Base-by-base conservation (phyloP, 2,888 invertebrate species). In the Dicycla oo region DNA sequence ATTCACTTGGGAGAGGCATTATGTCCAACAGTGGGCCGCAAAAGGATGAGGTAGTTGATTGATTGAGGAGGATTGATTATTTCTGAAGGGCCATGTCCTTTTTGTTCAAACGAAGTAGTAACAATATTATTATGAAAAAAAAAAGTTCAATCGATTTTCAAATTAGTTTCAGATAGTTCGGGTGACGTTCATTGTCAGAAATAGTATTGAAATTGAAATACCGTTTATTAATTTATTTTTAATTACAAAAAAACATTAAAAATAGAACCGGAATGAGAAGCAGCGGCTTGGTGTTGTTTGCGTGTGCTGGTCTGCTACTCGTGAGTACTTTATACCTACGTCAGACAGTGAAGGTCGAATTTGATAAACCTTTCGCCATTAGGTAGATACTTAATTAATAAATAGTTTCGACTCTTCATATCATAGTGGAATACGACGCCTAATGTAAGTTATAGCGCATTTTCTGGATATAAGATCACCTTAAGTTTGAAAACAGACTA, bases 231-330 rank as follows among this genome's bases (percentile, higher is more conserved):
- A 63, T 74, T 79, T 78, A 78, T 73, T 78, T 69, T 75, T 75
- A 83, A 75, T 75, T 74, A 63, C 69, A 70, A 79, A 84, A 87
- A 87, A 84, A 74, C 69, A 75, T 81, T 84, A 87, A 87, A 88
- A 81, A 84, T 62, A 77, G 18, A 69, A 72, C 74, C 73, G 87
- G 66, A 69, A 95, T 95, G 95, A 92, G 88, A 88, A 93, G 88
- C 79, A 93, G 93, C 83, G 92, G 91, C 66, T 84, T 95, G 74
- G 87, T 95, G 75, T 89, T 95, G 71, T 94, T 94, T 74, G 89
- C 91, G 30, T 95, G 95, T 85, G 92, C 94, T 58, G 94, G 95
- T 18, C 85, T 95, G 69, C 87, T 95, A 71, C 91, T 95, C 74
- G 95, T 95, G 86, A 38, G 38, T 38, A 38, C 8, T 5, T 38